These are phyloP conservation scores for Athripsodes cinereus DNA, from an alignment of 2,888 invertebrate genomes.

Conservation along the genomic window DNA sequence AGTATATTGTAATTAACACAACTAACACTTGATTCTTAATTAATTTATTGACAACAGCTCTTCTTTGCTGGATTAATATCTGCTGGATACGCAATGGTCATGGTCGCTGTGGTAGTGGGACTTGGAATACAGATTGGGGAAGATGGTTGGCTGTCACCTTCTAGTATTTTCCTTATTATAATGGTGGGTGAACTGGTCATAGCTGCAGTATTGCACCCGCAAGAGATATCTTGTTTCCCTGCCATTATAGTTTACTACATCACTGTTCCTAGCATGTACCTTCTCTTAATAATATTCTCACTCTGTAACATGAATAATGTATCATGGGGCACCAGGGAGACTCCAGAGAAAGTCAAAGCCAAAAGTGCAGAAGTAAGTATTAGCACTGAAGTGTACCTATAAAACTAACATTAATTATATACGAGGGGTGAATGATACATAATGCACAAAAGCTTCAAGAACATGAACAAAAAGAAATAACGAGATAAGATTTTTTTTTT, in stretches of 20 bases:
- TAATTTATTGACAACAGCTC: slow-evolving; percentile 47
- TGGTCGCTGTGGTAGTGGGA: slow-evolving; percentile 82
- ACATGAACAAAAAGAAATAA: too few relatives aligned
- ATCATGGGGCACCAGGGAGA: slow-evolving; percentile 91
- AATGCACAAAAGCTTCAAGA: too few relatives aligned
- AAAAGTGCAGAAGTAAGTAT: slow-evolving; percentile 9
- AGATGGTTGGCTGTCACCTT: slow-evolving; percentile 76
- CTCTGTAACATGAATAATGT: slow-evolving; percentile 90
- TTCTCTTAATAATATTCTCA: slow-evolving; percentile 86
- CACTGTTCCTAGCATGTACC: slow-evolving; percentile 92
- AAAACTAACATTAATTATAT: too few relatives aligned
- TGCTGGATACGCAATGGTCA: slow-evolving; percentile 71
- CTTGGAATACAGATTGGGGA: slow-evolving; percentile 70
- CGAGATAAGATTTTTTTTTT: too few relatives aligned
- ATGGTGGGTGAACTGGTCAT: slow-evolving; percentile 63
- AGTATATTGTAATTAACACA: too few relatives aligned
- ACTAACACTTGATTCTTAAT: neutral
- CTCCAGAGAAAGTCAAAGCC: slow-evolving; percentile 42
- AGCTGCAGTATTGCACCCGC: slow-evolving; percentile 69
- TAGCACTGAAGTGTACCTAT: too few relatives aligned
- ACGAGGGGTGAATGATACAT: too few relatives aligned
- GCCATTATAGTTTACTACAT: slow-evolving; percentile 79
- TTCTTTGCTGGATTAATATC: slow-evolving; percentile 70
- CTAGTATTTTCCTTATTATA: slow-evolving; percentile 75
- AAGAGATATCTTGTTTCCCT: slow-evolving; percentile 68